Evolutionary conservation across 2,888 invertebrate genomes (phyloP), one percentile per base, ranked within the genome.

Genomic region (Amorpha juglandis): DNA sequence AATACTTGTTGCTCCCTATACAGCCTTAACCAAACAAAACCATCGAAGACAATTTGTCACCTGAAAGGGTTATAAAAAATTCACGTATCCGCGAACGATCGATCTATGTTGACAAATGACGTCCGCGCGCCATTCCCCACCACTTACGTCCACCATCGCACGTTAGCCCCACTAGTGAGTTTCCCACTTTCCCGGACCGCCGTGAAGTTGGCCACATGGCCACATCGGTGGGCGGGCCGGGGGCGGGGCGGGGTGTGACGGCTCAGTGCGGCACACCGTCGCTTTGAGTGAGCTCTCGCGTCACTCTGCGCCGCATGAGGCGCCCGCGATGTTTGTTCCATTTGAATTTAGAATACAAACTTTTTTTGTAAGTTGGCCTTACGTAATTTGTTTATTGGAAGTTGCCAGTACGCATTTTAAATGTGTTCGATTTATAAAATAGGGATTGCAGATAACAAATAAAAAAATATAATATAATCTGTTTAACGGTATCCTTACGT

Each of bases 121-220:
- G 78, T 74, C 76, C 72, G 71, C 78, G 77, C 78, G 76, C 74
- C 71, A 69, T 68, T 76, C 83, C 84, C 84, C 86, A 83, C 86
- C 81, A 81, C 63, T 68, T 70, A 64, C 74, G 76, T 71, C 77
- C 72, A 75, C 79, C 78, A 80, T 78, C 74, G 74, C 77, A 79
- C 82, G 82, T 82, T 82, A 78, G 78, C 84, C 85, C 86, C 84
- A 81, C 85, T 82, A 77, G 78, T 79, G 82, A 84, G 83, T 90
- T 91, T 91, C 89, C 91, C 89, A 88, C 89, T 90, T 91, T 90
- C 87, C 89, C 83, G 58, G 75, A 85, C 81, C 80, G 78, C 67
- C 67, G 82, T 84, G 90, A 90, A 91, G 90, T 90, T 82, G 78
- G 84, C 80, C 72, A 69, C 58, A 58, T 58, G 58, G 19, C 19